Evolutionary conservation across 2,888 invertebrate species (phyloP), one percentile per base, ranked within the genome.

Genomic region (Acanthosepion lycidas): DNA sequence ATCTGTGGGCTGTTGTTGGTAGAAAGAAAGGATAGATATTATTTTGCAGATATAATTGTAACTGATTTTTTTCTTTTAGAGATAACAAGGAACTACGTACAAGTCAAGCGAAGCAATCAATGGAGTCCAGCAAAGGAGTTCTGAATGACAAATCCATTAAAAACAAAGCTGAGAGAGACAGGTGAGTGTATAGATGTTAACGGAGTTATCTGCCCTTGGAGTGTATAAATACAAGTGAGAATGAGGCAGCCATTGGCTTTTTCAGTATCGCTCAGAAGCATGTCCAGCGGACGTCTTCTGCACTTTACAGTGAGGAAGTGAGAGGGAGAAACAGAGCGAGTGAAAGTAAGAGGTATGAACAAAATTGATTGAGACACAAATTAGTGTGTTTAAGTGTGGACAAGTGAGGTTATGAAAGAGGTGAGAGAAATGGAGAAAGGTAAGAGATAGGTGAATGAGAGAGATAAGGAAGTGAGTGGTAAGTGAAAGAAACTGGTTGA

Each of bases 101-200:
- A 15, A 98, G 98, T 94, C 99, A 99, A 97, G 99, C 99, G 9
- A 99, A 99, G 98, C 98, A 99, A 96, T 99, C 99, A 94, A 99
- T 99, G 96, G 99, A 99, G 97, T 99, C 99, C 48, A 99, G 99
- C 97, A 99, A 99, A 98, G 99, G 99, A 97, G 99, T 99, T 93
- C 98, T 98, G 97, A 99, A 98, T 97, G 99, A 99, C 97, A 99
- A 99, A 98, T 99, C 99, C 0, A 98, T 99, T 95, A 98, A 99
- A 97, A 99, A 99, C 95, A 99, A 99, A 97, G 99, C 99, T 95
- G 99, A 99, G 97, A 99, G 99, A 96, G 99, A 99, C 97, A 98
- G 98, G 97, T 97, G 95, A 95, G 20, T 59, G 59, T 23, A 23
- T 53, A 6, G 15, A 42, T 42, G 42, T 42, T 42, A 42, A 42